A percentile compares a stretch with the other conserved stretches of the same genome.
These are phyloP conservation scores for Trididemnum miniatum DNA, from an alignment of 23 tunicate genomes.

Conservation along the genomic window DNA sequence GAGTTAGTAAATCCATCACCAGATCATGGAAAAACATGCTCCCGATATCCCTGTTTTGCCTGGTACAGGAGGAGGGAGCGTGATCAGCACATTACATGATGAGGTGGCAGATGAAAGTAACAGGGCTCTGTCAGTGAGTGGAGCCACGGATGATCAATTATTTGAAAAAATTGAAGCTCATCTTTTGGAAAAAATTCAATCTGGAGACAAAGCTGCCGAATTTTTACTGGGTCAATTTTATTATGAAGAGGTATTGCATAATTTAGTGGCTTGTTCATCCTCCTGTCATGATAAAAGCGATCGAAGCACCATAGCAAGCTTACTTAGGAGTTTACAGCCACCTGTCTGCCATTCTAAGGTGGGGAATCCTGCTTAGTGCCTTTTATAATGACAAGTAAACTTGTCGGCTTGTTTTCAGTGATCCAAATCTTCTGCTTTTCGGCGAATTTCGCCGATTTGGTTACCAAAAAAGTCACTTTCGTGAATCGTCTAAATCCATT, in stretches of 20 bases:
- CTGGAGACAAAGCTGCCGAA: slow-evolving; percentile 75
- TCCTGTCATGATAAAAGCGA: too few species aligned
- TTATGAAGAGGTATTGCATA: slow-evolving; percentile 77
- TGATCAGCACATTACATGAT: slow-evolving; percentile 71
- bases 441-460: too few species aligned
- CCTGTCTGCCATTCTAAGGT: too few species aligned
- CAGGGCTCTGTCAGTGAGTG: slow-evolving; percentile 49
- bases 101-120: slow-evolving; percentile 62
- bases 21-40: slow-evolving; percentile 41
- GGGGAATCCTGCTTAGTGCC: too few species aligned
- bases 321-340: too few species aligned
- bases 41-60: slow-evolving; percentile 10
- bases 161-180: slow-evolving; percentile 88
- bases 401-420: too few species aligned
- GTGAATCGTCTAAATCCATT: too few species aligned
- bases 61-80: slow-evolving; percentile 55
- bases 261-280: neutral
- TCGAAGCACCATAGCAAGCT: too few species aligned
- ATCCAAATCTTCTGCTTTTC: too few species aligned
- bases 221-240: slow-evolving; percentile 91
- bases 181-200: slow-evolving; percentile 61
- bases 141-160: slow-evolving; percentile 65
- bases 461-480: too few species aligned
- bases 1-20: too few species aligned
- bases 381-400: too few species aligned